Evolutionary conservation across 2,888 invertebrate species (phyloP), one percentile per base, ranked within the genome.

Genomic region (Drosophila suboccidentalis): DNA sequence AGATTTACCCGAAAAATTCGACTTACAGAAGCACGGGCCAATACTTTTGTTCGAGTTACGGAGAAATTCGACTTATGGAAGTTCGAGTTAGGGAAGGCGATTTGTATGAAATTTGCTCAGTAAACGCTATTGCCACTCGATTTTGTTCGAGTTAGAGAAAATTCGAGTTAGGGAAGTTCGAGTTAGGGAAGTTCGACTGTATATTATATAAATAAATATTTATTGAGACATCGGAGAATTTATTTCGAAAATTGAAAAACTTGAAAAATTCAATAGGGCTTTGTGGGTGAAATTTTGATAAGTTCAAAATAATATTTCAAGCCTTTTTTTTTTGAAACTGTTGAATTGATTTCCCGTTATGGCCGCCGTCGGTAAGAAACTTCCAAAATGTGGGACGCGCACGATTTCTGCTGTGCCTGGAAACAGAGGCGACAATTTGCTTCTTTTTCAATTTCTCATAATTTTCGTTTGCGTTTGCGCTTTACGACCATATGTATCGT

Each of bases 391-490:
- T 22, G 22, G 22, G 4, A 5, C 44, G 44, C 13, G 3, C 6
- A 19, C 17, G 41, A 9, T 41, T 10, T 3, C 11, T 19, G 17
- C 3, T 13, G n/a, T 22, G 50, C 50, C 50, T 17, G 11, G 15
- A 38, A 38, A 15, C 15, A n/a, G 46, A 36, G 36, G 29, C 10
- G 15, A 17, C 10, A 19, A 47, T 51, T 68, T 51, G 36, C 46
- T 13, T 4, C 22, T n/a, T 36, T 13, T 29, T 50, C 2, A 3
- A n/a, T 36, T 50, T 38, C 26, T 39, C 15, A 17, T 10, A 26
- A 43, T 34, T 53, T 38, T 41, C 11, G 54, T 51, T 38, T 22
- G 59, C 71, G 72, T 65, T 60, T 71, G 65, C 72, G 72, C 69
- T 54, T 44, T 15, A 41, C 47, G 3, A 38, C 22, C 39, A 41